phyloP scores from a whole-genome alignment of 2,797 vertebrate genomes.

The Halcyon leucocephala region DNA sequence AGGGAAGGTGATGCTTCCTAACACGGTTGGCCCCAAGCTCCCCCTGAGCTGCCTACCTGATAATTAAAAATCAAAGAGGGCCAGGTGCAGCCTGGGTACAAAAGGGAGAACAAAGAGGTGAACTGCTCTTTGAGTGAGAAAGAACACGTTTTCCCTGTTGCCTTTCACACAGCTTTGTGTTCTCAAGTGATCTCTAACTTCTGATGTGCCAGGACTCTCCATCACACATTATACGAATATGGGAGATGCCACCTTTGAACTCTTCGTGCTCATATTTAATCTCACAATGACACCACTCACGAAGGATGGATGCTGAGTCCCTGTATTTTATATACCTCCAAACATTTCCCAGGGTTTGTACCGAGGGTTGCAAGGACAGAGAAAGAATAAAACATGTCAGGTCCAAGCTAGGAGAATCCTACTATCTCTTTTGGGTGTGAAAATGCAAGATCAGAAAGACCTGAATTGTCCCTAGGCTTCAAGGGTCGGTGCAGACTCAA shows the following conservation, averaged over 20 bases:
- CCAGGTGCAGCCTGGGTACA: conserved; percentile 47
- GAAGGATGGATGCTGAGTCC: neutral
- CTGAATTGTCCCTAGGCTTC: neutral
- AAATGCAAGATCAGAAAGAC: neutral
- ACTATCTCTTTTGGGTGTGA: neutral
- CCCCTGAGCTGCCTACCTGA: neutral
- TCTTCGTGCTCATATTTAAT: neutral
- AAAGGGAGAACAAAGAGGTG: conserved; percentile 29
- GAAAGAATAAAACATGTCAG: neutral
- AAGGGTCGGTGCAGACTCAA: neutral
- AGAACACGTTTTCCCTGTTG: neutral
- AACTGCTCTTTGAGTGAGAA: neutral
- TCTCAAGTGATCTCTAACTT: conserved; percentile 24
- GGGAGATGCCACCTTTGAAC: neutral
- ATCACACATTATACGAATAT: neutral
- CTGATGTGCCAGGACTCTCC: neutral
- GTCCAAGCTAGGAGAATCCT: neutral
- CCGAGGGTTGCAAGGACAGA: neutral
- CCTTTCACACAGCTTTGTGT: neutral
- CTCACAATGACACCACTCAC: neutral
- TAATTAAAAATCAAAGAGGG: conserved; percentile 56
- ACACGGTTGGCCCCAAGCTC: accelerated
- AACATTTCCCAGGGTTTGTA: neutral
- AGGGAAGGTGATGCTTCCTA: conserved; percentile 49
- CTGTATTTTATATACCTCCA: neutral